Evolutionary conservation across 2,797 vertebrate genomes (phyloP).

Genomic region (Numenius phaeopus): DNA sequence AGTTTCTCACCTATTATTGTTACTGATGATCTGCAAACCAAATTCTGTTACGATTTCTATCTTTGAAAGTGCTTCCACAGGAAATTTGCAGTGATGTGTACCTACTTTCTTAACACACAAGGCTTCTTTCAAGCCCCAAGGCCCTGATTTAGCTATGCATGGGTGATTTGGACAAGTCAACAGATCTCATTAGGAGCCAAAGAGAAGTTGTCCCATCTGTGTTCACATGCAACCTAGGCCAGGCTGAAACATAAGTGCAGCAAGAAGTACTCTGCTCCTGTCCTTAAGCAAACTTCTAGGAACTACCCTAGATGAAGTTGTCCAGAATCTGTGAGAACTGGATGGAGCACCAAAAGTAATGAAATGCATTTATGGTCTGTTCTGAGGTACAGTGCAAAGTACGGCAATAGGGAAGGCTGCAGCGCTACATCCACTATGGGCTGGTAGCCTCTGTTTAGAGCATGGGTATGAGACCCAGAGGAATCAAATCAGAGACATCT

Average conservation of each 20-base stretch:
- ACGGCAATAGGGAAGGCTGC: background rate
- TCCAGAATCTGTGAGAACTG: background rate
- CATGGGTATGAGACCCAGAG: background rate
- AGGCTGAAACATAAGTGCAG: background rate
- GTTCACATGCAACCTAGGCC: background rate
- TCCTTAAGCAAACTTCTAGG: background rate
- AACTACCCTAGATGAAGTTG: background rate
- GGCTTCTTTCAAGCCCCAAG: background rate
- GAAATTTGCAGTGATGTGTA: background rate
- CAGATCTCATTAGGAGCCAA: background rate
- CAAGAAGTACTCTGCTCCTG: background rate
- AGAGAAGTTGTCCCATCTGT: background rate
- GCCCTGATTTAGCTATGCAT: background rate
- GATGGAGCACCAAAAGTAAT: background rate
- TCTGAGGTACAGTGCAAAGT: background rate
- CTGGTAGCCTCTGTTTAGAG: background rate
- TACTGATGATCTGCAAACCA: background rate
- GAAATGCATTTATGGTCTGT: background rate
- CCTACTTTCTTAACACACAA: background rate
- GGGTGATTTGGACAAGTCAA: background rate
- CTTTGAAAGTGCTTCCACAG: background rate
- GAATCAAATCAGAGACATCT: background rate
- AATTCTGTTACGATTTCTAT: background rate
- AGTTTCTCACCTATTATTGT: background rate
- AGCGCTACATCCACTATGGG: background rate